phyloP scores from a whole-genome alignment of 1,140 invertebrate species.

The Drosophila pachea region DNA sequence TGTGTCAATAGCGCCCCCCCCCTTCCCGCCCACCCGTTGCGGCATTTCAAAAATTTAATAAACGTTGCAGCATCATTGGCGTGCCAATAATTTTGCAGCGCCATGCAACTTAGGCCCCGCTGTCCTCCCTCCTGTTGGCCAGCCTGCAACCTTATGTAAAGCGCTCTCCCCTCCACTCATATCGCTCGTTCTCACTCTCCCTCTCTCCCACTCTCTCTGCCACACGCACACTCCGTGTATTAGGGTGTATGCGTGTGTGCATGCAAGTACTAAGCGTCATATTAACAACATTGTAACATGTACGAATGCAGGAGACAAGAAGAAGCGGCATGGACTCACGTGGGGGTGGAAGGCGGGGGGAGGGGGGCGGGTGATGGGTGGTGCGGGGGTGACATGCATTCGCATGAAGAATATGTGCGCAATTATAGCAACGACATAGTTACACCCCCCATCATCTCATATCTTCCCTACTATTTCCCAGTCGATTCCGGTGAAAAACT shows the following conservation, averaged over 20 bases:
- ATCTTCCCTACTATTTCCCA: slow-evolving; percentile 69
- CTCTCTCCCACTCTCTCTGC: neutral
- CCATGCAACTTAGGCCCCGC: slow-evolving; percentile 6
- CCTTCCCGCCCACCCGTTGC: slow-evolving; percentile 29
- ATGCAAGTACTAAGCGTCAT: slow-evolving; percentile 68
- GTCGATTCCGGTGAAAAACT: slow-evolving; percentile 73
- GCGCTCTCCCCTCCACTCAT: neutral
- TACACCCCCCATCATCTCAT: neutral
- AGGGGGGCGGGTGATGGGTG: neutral
- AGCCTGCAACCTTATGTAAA: neutral
- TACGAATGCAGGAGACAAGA: slow-evolving; percentile 8
- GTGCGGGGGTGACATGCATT: too few species aligned
- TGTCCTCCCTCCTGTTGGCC: neutral
- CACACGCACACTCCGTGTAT: neutral
- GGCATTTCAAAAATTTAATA: slow-evolving; percentile 75
- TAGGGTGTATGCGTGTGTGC: slow-evolving; percentile 6
- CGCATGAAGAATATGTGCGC: slow-evolving; percentile 9
- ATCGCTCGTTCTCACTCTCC: neutral
- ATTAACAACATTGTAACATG: slow-evolving; percentile 75
- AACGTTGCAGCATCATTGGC: slow-evolving; percentile 71
- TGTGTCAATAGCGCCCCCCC: slow-evolving; percentile 8
- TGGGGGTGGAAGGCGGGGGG: neutral
- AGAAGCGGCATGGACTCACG: neutral
- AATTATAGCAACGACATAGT: slow-evolving; percentile 8
- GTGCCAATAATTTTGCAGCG: slow-evolving; percentile 70